Base-by-base conservation (phyloP, 2,888 invertebrate species). In the Caenorhabditis sp. region DNA sequence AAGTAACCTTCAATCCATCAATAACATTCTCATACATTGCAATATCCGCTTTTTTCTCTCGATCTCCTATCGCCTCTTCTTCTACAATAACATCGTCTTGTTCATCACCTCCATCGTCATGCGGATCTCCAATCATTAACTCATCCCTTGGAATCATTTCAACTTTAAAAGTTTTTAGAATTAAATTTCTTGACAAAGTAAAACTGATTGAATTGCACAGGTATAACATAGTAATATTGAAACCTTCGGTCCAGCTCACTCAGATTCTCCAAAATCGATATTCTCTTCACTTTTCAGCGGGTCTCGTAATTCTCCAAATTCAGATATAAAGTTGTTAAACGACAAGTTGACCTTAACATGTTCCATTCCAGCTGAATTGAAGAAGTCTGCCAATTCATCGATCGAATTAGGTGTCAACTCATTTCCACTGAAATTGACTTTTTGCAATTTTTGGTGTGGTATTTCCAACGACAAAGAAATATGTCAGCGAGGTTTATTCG, bases 251-350 rank as follows among this genome's bases (percentile, higher is more conserved):
- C n/a, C n/a, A n/a, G n/a, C n/a, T n/a, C n/a, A n/a, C n/a, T n/a
- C n/a, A n/a, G n/a, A n/a, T n/a, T n/a, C n/a, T n/a, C n/a, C 74
- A 27, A 69, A 70, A 31, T 69, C 69, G 25, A 74, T 56, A 21
- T 72, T 67, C 54, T 10, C 8, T 23, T 43, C 56, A 17, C 4
- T 52, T 27, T 2, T 27, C 12, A 0, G 38, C 58, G 12, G 3
- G 21, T 65, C 53, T 20, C 23, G 54, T 14, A 67, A 49, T 0
- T 61, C 56, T 14, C 59, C 60, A 52, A 72, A 77, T 14, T 67
- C 49, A 17, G 61, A 50, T 21, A 74, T 75, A 50, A 72, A 69
- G 20, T 63, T 67, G 53, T 72, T 77, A 21, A 43, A 59, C 1
- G 69, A 59, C 23, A 77, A 26, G 56, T 74, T 67, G 0, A 74